Evolutionary conservation across 2,888 invertebrate genomes (phyloP), one percentile per base, ranked within the genome.

Genomic region (Ophion costatus): DNA sequence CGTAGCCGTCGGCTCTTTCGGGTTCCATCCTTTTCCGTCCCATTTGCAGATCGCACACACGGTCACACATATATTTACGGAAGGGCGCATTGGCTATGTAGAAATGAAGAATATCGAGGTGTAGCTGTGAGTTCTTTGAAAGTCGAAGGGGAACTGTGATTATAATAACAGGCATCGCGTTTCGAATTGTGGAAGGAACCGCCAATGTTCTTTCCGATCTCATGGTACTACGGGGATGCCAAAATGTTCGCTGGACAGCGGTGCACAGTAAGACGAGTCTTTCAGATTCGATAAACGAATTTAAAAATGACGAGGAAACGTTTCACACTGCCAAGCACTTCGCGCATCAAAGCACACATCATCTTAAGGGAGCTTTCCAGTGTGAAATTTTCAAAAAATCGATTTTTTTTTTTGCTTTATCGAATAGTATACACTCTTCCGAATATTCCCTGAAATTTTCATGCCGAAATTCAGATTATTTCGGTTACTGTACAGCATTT

Each of bases 41-140:
- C 64, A 59, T 57, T 24, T 56, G 71, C 17, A 61, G 71, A 85
- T 85, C 79, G 20, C 77, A 84, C 77, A 67, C 42, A 63, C 57
- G 56, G 63, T n/a, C 64, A 57, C 38, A 24, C 14, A 33, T 63
- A 84, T 70, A 59, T 81, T 61, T 7, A 38, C 20, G 61, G n/a
- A 45, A 61, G 22, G 61, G 61, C 45, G n/a, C 42, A 29, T 74
- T 42, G 22, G 63, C 24, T 63, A 63, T 45, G 74, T 20, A 29
- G n/a, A 20, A 74, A 63, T 42, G 61, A 74, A 74, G 63, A 51
- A 63, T 42, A 61, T 10, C 1, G 61, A 45, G 22, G 24, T 61
- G 17, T 42, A 33, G 57, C 38, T 71, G 61, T 61, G 66, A n/a
- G 17, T 17, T 74, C 24, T 61, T 73, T 7, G 9, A 61, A 61